Conservation (phyloP, 2,113 vertebrate genomes). For the Misgurnus mizolepis region DNA sequence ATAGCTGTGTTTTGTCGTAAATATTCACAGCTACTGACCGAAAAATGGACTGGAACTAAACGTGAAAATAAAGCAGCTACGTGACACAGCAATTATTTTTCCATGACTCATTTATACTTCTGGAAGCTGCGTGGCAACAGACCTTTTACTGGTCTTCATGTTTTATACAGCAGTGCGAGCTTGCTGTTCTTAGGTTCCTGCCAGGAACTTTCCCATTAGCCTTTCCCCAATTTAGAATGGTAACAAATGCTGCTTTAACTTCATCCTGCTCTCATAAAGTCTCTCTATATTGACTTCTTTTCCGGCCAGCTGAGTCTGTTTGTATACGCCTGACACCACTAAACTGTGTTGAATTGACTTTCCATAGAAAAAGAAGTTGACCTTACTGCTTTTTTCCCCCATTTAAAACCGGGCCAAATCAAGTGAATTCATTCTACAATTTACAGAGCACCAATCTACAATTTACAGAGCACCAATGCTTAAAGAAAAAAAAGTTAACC, state of each 20-base stretch:
- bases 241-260: conserved; percentile 11
- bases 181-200: conserved; percentile 15
- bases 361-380: not conserved
- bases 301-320: conserved; percentile 11
- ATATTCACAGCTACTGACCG: too few relatives aligned
- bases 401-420: not conserved
- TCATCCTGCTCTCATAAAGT: not conserved
- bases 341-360: conserved; percentile 24
- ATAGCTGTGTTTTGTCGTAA: too few relatives aligned
- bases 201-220: conserved; percentile 27
- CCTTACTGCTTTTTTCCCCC: not conserved
- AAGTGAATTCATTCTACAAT: not conserved
- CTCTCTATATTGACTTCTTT: not conserved
- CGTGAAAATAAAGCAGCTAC: not conserved
- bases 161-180: conserved; percentile 8
- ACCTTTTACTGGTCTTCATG: not conserved
- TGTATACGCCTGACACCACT: conserved; percentile 29
- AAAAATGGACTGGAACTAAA: too few relatives aligned
- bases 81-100: not conserved
- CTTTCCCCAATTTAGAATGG: conserved; percentile 4
- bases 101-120: not conserved
- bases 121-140: conserved; percentile 22
- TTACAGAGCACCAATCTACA: not conserved
- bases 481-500: too few relatives aligned
- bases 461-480: not conserved